These are phyloP conservation scores for Anabacerthia variegaticeps DNA, from an alignment of 2,797 vertebrate genomes.

Conservation along the genomic window DNA sequence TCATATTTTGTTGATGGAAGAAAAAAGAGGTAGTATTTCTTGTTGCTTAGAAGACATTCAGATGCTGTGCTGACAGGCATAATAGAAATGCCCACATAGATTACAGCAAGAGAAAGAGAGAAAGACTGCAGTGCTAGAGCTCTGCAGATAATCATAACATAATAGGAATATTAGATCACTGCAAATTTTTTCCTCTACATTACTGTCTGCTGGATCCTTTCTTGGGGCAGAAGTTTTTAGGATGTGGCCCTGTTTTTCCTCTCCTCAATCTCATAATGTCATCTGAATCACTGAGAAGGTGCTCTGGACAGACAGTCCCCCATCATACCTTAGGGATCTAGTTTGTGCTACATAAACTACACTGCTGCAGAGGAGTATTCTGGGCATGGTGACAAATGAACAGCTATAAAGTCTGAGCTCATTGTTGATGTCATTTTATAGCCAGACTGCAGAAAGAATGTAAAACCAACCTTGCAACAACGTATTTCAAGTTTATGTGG, in stretches of 20 bases:
- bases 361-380: background rate
- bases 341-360: background rate
- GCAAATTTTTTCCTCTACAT: background rate
- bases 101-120: conserved; percentile 2
- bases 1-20: background rate
- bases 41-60: background rate
- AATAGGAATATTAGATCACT: conserved; percentile 32
- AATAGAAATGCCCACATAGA: conserved; percentile 42
- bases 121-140: background rate
- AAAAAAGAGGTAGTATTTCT: background rate
- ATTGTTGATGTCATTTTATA: background rate
- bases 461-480: background rate
- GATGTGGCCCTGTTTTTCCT: background rate
- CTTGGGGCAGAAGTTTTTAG: background rate
- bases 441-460: background rate
- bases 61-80: background rate
- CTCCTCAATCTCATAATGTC: background rate
- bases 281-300: background rate
- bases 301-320: background rate
- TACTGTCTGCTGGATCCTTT: background rate
- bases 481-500: background rate
- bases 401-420: background rate
- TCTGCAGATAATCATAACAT: conserved; percentile 14
- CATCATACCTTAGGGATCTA: background rate
- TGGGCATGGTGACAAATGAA: background rate